These are phyloP conservation scores for Bombylius major DNA, from an alignment of 2,888 invertebrate species.

Conservation along the genomic window DNA sequence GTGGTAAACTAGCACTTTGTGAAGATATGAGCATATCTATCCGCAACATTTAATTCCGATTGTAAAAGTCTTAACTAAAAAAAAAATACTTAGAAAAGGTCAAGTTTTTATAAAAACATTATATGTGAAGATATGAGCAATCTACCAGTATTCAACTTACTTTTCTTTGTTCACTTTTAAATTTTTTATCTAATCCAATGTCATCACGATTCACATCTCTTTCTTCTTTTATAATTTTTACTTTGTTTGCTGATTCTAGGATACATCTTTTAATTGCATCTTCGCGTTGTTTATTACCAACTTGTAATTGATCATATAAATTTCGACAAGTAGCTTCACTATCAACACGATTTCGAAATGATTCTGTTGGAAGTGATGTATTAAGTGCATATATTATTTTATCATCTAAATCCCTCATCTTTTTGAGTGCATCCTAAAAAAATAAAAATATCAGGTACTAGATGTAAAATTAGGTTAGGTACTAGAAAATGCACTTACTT, in stretches of 20 bases:
- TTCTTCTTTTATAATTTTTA: conserved; percentile 54
- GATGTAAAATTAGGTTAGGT: conserved; percentile 1
- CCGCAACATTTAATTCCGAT: conserved; percentile 80
- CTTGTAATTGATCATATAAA: conserved; percentile 59
- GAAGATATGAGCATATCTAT: too few relatives aligned
- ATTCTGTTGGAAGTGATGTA: conserved; percentile 75
- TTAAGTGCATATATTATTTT: conserved; percentile 81
- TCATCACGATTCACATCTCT: conserved; percentile 51
- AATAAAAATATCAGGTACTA: not conserved
- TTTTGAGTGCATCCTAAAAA: conserved; percentile 50
- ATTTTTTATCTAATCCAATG: conserved; percentile 48
- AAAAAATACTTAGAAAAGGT: conserved; percentile 15
- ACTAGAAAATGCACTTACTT: conserved; percentile 43
- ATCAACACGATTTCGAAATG: conserved; percentile 66
- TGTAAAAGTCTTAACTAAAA: conserved; percentile 66
- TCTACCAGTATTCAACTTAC: conserved; percentile 34
- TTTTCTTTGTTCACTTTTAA: conserved; percentile 76
- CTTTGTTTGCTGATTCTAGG: conserved; percentile 49
- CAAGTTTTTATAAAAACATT: too few relatives aligned
- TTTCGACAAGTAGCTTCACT: conserved; percentile 59
- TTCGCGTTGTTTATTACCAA: conserved; percentile 56
- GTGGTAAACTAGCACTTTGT: too few relatives aligned
- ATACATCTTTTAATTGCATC: conserved; percentile 70
- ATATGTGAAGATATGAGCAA: too few relatives aligned
- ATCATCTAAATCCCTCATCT: conserved; percentile 78